Evolutionary conservation across 2,888 invertebrate species (phyloP).

Genomic region (Melanophora roralis): DNA sequence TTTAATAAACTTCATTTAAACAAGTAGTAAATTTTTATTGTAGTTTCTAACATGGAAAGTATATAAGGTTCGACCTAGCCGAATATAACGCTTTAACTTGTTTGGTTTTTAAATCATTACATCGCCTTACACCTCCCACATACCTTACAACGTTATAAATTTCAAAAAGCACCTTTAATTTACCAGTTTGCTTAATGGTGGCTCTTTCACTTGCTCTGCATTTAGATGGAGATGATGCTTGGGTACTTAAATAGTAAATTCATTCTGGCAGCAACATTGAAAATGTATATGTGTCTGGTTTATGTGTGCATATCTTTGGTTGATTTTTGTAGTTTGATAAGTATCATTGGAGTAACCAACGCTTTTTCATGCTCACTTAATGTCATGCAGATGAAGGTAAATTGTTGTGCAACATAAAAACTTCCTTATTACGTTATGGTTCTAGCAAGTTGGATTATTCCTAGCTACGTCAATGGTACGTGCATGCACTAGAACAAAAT

Average conservation of each 20-base stretch:
- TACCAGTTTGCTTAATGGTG: constrained; percentile 5
- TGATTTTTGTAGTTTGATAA: constrained; percentile 37
- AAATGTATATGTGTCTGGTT: not conserved
- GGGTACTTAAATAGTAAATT: constrained; percentile 47
- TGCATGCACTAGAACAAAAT: constrained; percentile 22
- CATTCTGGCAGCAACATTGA: not conserved
- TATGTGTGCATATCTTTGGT: not conserved
- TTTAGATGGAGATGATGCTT: no score
- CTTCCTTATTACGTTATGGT: constrained; percentile 43
- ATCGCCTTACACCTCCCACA: not conserved
- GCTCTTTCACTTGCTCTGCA: constrained; percentile 33
- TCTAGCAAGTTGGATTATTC: not conserved
- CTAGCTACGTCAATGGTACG: constrained; percentile 18
- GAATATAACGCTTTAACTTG: constrained; percentile 10
- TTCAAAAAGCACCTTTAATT: constrained; percentile 54
- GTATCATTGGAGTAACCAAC: constrained; percentile 49
- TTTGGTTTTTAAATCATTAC: not conserved
- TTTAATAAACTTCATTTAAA: no score
- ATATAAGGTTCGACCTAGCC: no score
- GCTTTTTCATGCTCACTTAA: constrained; percentile 64
- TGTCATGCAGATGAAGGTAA: constrained; percentile 49
- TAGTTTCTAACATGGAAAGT: no score
- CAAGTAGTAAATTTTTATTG: no score
- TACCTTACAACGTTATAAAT: not conserved
- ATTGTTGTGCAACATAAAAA: constrained; percentile 28